Base-by-base conservation (phyloP, 1,140 invertebrate species). In the Hyposmocoma kahamanoa region DNA sequence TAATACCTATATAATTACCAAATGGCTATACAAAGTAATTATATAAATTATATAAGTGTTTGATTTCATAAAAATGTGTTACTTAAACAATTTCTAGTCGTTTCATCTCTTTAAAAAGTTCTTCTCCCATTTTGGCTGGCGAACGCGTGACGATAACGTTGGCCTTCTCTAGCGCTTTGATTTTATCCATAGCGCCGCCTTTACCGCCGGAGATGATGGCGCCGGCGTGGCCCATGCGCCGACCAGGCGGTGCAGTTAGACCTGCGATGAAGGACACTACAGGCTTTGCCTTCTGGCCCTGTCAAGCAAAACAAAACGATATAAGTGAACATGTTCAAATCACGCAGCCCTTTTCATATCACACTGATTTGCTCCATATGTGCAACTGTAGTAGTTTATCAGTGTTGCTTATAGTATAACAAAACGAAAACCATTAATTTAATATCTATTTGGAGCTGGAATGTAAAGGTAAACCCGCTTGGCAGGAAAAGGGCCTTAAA, bases 261-360 rank as follows among this genome's bases (percentile, higher is more conserved):
- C 98, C 98, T 71, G 98, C 98, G 87, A 99, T 99, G 81, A 99
- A 99, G 4, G 97, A 97, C 10, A 99, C 98, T n/a, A 99, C 97
- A 45, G 98, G 98, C 83, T 99, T 99, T 18, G 94, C 93, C 78
- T 96, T 95, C 52, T 92, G 88, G 61, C 98, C 97, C 96, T 97
- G 71, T 26, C n/a, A n/a, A n/a, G n/a, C n/a, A n/a, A n/a, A n/a
- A n/a, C n/a, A n/a, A n/a, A n/a, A n/a, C n/a, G n/a, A n/a, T n/a
- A n/a, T n/a, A n/a, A n/a, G n/a, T n/a, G n/a, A n/a, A n/a, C n/a
- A n/a, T n/a, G n/a, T n/a, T n/a, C n/a, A n/a, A n/a, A n/a, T n/a
- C n/a, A n/a, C n/a, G n/a, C n/a, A n/a, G n/a, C n/a, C n/a, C n/a
- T n/a, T n/a, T n/a, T n/a, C n/a, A n/a, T n/a, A n/a, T n/a, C n/a